These are phyloP conservation scores for Neosilurus mollespiculum DNA, from an alignment of 2,797 vertebrate genomes.

Conservation along the genomic window DNA sequence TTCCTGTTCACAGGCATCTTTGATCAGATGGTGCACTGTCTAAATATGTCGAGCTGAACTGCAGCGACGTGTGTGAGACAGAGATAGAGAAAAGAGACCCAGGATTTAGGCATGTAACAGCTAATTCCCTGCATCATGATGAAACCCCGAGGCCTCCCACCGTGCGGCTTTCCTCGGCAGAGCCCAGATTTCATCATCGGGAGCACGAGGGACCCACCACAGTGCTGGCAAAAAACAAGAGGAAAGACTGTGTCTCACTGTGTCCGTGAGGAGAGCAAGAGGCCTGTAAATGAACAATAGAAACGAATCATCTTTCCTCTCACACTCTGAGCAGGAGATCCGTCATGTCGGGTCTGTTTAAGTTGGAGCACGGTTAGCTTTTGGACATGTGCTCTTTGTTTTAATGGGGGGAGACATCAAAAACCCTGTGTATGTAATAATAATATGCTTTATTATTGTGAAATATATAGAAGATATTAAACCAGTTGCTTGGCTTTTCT, in stretches of 20 bases:
- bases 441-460: neutral
- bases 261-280: slow-evolving; percentile 39
- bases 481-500: neutral
- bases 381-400: slow-evolving; percentile 33
- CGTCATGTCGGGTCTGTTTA: slow-evolving; percentile 32
- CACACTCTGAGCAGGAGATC: slow-evolving; percentile 6
- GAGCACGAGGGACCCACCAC: slow-evolving; percentile 53
- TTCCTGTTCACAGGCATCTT: slow-evolving; percentile 60
- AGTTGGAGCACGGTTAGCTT: slow-evolving; percentile 34
- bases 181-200: slow-evolving; percentile 51
- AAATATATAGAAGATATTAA: neutral
- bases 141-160: slow-evolving; percentile 46
- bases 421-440: neutral
- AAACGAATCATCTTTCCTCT: slow-evolving; percentile 41
- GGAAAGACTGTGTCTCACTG: slow-evolving; percentile 31
- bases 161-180: slow-evolving; percentile 42
- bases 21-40: neutral
- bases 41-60: slow-evolving; percentile 20
- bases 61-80: slow-evolving; percentile 2
- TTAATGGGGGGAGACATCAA: slow-evolving; percentile 28
- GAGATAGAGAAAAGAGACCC: slow-evolving; percentile 8
- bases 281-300: slow-evolving; percentile 41
- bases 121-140: slow-evolving; percentile 38
- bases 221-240: slow-evolving; percentile 36
- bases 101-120: slow-evolving; percentile 37